Evolutionary conservation across 2,797 vertebrate species (phyloP).

Genomic region (Tragelaphus eurycerus): DNA sequence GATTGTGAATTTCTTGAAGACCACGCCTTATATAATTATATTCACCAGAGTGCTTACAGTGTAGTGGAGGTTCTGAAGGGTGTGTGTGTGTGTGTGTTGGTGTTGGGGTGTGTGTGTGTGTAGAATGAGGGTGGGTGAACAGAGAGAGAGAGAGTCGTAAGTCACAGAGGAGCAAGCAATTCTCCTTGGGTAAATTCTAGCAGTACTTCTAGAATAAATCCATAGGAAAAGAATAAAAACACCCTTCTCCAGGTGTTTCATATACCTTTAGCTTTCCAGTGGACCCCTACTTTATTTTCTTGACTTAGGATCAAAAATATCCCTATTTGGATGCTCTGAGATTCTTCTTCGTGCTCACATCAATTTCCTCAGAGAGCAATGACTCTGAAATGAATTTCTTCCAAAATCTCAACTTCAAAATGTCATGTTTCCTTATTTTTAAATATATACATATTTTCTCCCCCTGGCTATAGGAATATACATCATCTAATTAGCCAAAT

Average conservation of each 20-base stretch:
- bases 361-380: slow-evolving; percentile 45
- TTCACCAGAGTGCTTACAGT: not conserved
- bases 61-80: not conserved
- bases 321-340: slow-evolving; percentile 1
- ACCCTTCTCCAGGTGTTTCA: not conserved
- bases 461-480: slow-evolving; percentile 81
- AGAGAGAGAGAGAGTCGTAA: not conserved
- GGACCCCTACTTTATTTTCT: slow-evolving; percentile 30
- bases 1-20: not conserved
- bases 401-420: slow-evolving; percentile 78
- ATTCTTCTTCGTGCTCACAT: slow-evolving; percentile 42
- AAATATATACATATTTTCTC: slow-evolving; percentile 67
- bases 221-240: not conserved
- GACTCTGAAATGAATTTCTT: slow-evolving; percentile 67
- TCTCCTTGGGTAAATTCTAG: not conserved
- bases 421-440: slow-evolving; percentile 80
- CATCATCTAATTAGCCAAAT: slow-evolving; percentile 88
- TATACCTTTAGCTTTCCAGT: slow-evolving; percentile 3
- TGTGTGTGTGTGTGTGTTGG: not conserved
- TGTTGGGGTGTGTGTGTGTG: not conserved
- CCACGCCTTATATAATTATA: not conserved
- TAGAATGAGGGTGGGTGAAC: not conserved
- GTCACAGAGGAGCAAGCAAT: not conserved
- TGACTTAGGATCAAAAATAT: slow-evolving; percentile 6
- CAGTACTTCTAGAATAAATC: slow-evolving; percentile 11